Percentiles rank a stretch among this genome's conserved stretches.
Conservation (phyloP, 2,797 vertebrate species). For the Urosaurus nigricauda region DNA sequence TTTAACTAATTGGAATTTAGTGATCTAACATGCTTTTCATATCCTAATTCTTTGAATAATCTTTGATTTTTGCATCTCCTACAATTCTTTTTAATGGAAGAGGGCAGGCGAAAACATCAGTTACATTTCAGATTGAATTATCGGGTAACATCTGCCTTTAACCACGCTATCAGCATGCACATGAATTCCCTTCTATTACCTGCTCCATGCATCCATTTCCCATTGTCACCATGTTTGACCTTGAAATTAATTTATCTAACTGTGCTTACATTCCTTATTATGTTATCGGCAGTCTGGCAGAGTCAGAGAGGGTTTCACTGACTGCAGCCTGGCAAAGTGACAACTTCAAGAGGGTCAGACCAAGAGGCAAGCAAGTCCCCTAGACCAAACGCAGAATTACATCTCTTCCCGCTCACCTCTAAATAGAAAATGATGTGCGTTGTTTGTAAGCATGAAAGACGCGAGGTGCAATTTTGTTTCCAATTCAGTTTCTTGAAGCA, state of each 20-base stretch:
- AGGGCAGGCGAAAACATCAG: slow-evolving; percentile 85
- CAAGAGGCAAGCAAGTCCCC: slow-evolving; percentile 62
- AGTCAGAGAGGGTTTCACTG: slow-evolving; percentile 64
- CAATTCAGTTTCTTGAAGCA: background rate
- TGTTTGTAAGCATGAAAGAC: background rate
- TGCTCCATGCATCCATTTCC: slow-evolving; percentile 71
- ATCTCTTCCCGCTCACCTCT: background rate
- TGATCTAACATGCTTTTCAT: slow-evolving; percentile 93
- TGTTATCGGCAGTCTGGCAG: slow-evolving; percentile 68
- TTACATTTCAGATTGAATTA: slow-evolving; percentile 86
- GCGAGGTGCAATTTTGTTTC: background rate
- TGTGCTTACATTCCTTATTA: slow-evolving; percentile 76
- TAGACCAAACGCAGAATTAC: slow-evolving; percentile 27
- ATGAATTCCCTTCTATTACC: slow-evolving; percentile 71
- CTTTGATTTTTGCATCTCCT: slow-evolving; percentile 87
- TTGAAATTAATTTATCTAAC: slow-evolving; percentile 80
- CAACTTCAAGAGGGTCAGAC: slow-evolving; percentile 56
- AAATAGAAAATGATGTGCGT: background rate
- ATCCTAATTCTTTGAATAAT: slow-evolving; percentile 95
- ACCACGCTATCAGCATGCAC: slow-evolving; percentile 80
- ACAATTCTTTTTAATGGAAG: slow-evolving; percentile 91
- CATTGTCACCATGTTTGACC: slow-evolving; percentile 71
- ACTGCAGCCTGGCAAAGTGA: slow-evolving; percentile 54
- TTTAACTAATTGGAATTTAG: slow-evolving; percentile 97
- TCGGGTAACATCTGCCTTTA: slow-evolving; percentile 88